Percentiles rank a stretch among this genome's conserved stretches.
Evolutionary conservation across 2,797 vertebrate species (phyloP).

Genomic region (Sebastes hubbsi): DNA sequence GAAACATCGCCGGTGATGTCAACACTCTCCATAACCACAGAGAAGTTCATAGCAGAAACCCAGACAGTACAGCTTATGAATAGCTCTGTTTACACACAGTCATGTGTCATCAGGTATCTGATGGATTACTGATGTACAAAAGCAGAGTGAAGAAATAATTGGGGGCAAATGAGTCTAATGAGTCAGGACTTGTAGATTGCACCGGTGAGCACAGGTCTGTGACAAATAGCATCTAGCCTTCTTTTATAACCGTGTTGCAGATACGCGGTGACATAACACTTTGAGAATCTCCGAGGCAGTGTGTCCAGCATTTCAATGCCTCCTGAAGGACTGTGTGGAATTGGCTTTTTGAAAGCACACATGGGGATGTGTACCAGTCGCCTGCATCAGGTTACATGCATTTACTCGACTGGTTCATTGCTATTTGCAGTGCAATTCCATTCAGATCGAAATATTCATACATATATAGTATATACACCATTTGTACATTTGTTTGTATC

Average conservation of each 20-base stretch:
- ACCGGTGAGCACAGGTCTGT: not conserved
- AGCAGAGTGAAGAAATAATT: not conserved
- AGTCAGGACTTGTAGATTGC: not conserved
- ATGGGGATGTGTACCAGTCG: slow-evolving; percentile 3
- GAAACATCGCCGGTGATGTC: slow-evolving; percentile 1
- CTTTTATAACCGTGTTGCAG: not conserved
- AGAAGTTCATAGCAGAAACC: not conserved
- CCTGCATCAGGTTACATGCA: slow-evolving; percentile 2
- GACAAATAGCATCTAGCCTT: not conserved
- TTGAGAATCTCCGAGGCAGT: not conserved
- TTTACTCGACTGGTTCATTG: not conserved
- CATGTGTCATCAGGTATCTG: not conserved
- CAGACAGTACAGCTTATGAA: not conserved
- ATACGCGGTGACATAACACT: not conserved
- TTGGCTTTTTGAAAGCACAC: slow-evolving; percentile 44
- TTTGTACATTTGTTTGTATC: not conserved
- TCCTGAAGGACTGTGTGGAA: slow-evolving; percentile 44
- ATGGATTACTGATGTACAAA: not conserved
- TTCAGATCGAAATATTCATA: not conserved
- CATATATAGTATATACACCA: not conserved
- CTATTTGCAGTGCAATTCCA: not conserved
- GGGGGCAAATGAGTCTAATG: not conserved
- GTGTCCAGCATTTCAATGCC: slow-evolving; percentile 45
- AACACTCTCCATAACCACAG: slow-evolving; percentile 1
- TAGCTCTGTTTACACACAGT: not conserved